Base-by-base conservation (phyloP, 2,888 invertebrate genomes). In the Stratiomys singularior region DNA sequence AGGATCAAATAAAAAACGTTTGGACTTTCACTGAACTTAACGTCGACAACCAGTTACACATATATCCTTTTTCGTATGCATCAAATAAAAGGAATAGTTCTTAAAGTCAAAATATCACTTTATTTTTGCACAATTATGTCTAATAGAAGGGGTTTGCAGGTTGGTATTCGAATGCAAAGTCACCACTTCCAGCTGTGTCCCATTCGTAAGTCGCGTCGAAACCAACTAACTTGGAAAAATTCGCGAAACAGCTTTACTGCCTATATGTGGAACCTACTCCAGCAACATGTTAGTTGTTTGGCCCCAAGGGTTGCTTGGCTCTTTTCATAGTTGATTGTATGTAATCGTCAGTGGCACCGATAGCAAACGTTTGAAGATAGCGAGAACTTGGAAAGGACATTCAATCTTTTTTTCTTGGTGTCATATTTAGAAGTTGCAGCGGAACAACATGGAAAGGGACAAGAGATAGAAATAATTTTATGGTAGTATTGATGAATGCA, bases 301-400 rank as follows among this genome's bases (percentile, higher is more conserved):
- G 74, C 37, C 74, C 23, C 37, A 30, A 21, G 74, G 72, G 72
- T 72, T 72, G 72, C 72, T 56, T 72, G 30, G 69, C 46, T 69
- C 27, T 44, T 46, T 25, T 13, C 44, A 7, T 47, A 47, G 69
- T 47, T 47, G 69, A 27, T 7, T 71, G 52, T 27, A 27, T 23
- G 28, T 71, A 52, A 71, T 52, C 23, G 18, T 13, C 23, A 37
- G 37, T 37, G 3, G 37, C 9, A 9, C 5, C 9, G 37, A 9
- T 72, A 69, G 66, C n/a, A 46, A n/a, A 9, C 69, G 15, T 25
- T 52, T 37, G 3, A 3, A 37, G 37, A 5, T 23, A 13, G n/a
- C 28, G 18, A 13, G 66, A 37, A 66, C 30, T 66, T 30, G 25
- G 37, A 47, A 69, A 69, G 69, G 69, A 69, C 69, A 69, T 47